phyloP scores from a whole-genome alignment of 2,888 invertebrate genomes.

The Leucophora obtusa region DNA sequence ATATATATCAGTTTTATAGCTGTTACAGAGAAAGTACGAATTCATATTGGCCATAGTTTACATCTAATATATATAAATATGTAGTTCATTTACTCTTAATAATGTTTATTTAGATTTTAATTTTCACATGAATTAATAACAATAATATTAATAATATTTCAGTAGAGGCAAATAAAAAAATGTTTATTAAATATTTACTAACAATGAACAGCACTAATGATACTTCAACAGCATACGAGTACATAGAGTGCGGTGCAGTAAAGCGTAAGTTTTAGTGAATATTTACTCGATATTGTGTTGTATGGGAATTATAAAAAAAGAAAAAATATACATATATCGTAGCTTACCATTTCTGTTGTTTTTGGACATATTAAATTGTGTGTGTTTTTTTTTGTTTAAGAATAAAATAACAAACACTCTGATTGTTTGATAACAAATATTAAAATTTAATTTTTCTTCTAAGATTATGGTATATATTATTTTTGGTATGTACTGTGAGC shows the following conservation, averaged over 20 bases:
- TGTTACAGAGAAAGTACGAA: too few species aligned
- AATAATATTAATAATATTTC: constrained; percentile 29
- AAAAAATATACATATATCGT: too few species aligned
- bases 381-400: constrained; percentile 34
- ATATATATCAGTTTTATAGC: too few species aligned
- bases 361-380: constrained; percentile 25
- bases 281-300: background rate
- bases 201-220: constrained; percentile 56
- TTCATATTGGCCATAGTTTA: too few species aligned
- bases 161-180: constrained; percentile 46
- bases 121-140: constrained; percentile 67
- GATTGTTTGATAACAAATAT: constrained; percentile 51
- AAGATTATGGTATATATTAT: too few species aligned
- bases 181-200: constrained; percentile 65
- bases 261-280: background rate
- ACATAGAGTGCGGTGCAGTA: background rate
- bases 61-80: constrained; percentile 1
- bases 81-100: constrained; percentile 13
- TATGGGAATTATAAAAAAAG: constrained; percentile 6
- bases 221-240: constrained; percentile 26
- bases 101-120: constrained; percentile 65
- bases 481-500: too few species aligned
- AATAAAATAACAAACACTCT: constrained; percentile 46
- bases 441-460: too few species aligned
- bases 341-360: background rate